These are phyloP conservation scores for Agonopterix subpropinquella DNA, from an alignment of 2,888 invertebrate genomes.

Conservation along the genomic window DNA sequence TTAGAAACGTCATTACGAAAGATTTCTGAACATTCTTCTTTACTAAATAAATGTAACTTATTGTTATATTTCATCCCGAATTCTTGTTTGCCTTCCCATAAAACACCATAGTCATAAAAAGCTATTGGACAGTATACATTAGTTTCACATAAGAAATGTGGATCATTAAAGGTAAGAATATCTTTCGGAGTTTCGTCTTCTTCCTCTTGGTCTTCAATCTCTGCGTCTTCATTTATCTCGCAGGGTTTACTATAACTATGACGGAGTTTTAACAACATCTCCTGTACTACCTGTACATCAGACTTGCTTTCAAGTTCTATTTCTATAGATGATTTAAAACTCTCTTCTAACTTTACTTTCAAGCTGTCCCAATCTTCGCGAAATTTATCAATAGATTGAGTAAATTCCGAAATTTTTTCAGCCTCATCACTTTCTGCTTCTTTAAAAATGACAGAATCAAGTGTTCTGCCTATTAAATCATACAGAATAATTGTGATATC, in stretches of 20 bases:
- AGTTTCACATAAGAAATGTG: constrained; percentile 72
- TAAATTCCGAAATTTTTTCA: constrained; percentile 19
- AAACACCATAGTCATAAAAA: constrained; percentile 63
- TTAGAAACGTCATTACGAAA: constrained; percentile 68
- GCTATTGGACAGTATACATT: constrained; percentile 78
- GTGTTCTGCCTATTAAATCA: constrained; percentile 21
- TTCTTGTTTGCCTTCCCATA: constrained; percentile 78
- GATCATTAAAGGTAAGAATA: constrained; percentile 36
- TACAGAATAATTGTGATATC: constrained; percentile 34
- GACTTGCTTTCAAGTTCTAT: constrained; percentile 63
- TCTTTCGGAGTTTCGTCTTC: constrained; percentile 35
- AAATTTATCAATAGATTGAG: constrained; percentile 44
- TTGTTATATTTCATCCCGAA: constrained; percentile 68
- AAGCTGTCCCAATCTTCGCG: constrained; percentile 55
- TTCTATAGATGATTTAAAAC: constrained; percentile 47
- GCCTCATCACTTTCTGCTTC: constrained; percentile 1
- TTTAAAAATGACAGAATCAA: constrained; percentile 14
- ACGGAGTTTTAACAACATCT: constrained; percentile 47
- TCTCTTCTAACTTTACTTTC: constrained; percentile 57
- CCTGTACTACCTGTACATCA: constrained; percentile 50
- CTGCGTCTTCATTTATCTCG: constrained; percentile 37
- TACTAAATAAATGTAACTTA: constrained; percentile 71
- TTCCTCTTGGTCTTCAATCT: constrained; percentile 27
- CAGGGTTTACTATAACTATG: constrained; percentile 40
- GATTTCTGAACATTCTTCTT: constrained; percentile 55